phyloP scores from a whole-genome alignment of 2,797 vertebrate species.

The Remorina albescens region DNA sequence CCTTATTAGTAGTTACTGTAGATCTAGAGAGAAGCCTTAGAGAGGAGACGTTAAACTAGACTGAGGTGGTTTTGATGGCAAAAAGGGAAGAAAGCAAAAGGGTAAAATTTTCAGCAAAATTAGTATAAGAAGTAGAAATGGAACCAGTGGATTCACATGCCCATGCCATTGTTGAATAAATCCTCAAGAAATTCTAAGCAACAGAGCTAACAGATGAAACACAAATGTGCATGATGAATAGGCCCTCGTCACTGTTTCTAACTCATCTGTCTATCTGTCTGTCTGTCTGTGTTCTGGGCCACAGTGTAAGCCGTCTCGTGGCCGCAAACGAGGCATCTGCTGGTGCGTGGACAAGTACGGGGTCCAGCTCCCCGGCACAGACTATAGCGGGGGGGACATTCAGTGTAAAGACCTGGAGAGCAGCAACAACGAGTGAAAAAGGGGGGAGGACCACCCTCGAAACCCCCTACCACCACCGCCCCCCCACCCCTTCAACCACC shows the following conservation, averaged over 20 bases:
- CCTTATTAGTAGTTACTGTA: no score
- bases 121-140: background rate
- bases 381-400: constrained; percentile 93
- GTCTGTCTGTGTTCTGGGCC: constrained; percentile 2
- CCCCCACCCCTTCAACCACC: constrained; percentile 66
- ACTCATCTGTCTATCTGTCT: background rate
- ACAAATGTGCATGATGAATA: no score
- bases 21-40: no score
- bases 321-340: constrained; percentile 96
- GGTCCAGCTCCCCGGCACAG: constrained; percentile 94
- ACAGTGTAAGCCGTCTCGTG: constrained; percentile 97
- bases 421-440: constrained; percentile 92
- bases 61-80: no score
- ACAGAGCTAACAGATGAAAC: background rate
- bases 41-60: no score
- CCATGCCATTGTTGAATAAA: background rate
- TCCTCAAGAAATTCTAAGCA: background rate
- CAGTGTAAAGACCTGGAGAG: constrained; percentile 98
- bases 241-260: background rate
- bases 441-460: constrained; percentile 49
- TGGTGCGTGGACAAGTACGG: constrained; percentile 99
- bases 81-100: no score
- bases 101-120: no score
- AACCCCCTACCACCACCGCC: background rate
- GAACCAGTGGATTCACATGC: background rate